Evolutionary conservation across 1,140 invertebrate genomes (phyloP).

Genomic region (Marisa cornuarietis): DNA sequence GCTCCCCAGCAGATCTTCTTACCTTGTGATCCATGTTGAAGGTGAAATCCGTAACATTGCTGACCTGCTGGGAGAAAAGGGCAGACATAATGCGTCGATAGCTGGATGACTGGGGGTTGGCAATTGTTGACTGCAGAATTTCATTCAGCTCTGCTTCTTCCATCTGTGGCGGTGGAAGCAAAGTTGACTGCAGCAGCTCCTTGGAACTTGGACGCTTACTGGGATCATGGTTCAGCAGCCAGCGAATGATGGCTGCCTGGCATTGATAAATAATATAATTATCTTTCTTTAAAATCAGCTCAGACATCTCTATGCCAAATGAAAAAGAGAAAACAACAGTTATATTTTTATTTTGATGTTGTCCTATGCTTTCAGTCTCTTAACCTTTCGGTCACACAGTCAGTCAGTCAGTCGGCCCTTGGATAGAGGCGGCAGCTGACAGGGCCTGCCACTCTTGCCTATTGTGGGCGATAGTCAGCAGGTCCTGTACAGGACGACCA

Average conservation of each 20-base stretch:
- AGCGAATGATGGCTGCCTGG: constrained; percentile 70
- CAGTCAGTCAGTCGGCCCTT: too few species aligned
- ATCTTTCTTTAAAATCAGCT: neutral
- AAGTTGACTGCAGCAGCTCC: constrained; percentile 82
- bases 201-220: constrained; percentile 82
- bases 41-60: constrained; percentile 77
- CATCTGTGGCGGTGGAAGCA: constrained; percentile 80
- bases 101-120: constrained; percentile 81
- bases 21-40: constrained; percentile 70
- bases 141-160: constrained; percentile 84
- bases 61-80: constrained; percentile 71
- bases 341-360: too few species aligned
- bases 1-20: neutral
- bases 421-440: too few species aligned
- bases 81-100: constrained; percentile 82
- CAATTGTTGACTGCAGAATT: constrained; percentile 79
- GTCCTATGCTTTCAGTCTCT: too few species aligned
- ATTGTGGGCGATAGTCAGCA: too few species aligned
- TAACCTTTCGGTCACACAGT: too few species aligned
- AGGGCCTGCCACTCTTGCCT: too few species aligned
- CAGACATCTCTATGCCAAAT: too few species aligned
- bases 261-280: constrained; percentile 26
- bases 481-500: too few species aligned
- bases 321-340: too few species aligned
- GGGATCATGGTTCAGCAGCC: constrained; percentile 87